phyloP scores from a whole-genome alignment of 1,140 invertebrate genomes.

The Drosophila nannoptera region DNA sequence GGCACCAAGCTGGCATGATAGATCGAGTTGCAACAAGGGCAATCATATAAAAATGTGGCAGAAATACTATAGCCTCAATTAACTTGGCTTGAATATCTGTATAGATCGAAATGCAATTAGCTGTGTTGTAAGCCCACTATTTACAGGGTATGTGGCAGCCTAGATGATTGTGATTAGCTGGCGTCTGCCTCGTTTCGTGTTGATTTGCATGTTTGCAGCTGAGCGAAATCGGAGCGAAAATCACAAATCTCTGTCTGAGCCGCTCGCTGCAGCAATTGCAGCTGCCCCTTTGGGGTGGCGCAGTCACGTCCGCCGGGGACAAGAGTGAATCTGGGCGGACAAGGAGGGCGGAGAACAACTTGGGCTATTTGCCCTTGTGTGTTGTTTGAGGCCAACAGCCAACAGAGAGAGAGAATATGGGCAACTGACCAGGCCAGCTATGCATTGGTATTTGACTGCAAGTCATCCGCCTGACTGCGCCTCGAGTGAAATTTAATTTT shows the following conservation, averaged over 20 bases:
- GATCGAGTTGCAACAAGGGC: not conserved
- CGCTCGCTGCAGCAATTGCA: slow-evolving; percentile 2
- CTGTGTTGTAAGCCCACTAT: no score
- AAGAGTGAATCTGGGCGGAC: no score
- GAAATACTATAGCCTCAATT: no score
- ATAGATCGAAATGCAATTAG: no score
- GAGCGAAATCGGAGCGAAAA: slow-evolving; percentile 47
- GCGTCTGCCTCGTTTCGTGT: slow-evolving; percentile 37
- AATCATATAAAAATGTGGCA: not conserved
- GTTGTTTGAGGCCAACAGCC: slow-evolving; percentile 1
- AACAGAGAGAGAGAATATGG: slow-evolving; percentile 14
- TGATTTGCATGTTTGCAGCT: slow-evolving; percentile 64
- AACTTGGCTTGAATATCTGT: no score
- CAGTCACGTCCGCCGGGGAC: slow-evolving; percentile 27
- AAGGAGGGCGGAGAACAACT: not conserved
- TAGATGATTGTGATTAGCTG: not conserved
- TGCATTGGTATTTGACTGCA: slow-evolving; percentile 35
- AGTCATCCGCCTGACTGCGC: slow-evolving; percentile 32
- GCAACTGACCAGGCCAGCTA: slow-evolving; percentile 30
- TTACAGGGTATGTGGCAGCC: not conserved
- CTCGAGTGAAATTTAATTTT: slow-evolving; percentile 66
- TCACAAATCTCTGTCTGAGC: slow-evolving; percentile 42
- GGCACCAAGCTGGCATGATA: not conserved
- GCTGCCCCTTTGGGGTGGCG: slow-evolving; percentile 14
- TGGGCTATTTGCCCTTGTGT: slow-evolving; percentile 24